phyloP scores from a whole-genome alignment of 2,113 vertebrate species.

The Microtus montanus region DNA sequence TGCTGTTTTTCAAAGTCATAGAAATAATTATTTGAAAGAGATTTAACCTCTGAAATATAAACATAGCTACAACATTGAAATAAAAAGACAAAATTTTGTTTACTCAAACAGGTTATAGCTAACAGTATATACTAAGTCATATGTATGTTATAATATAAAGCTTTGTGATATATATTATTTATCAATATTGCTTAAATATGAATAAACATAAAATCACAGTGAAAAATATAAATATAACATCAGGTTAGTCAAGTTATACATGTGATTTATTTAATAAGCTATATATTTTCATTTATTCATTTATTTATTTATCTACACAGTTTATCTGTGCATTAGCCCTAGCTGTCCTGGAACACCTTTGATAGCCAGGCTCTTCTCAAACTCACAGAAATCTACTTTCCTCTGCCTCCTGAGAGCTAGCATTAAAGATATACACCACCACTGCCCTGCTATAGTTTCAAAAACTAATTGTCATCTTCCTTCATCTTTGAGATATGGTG shows the following conservation, averaged over 20 bases:
- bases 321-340: not conserved
- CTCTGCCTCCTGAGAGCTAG: not conserved
- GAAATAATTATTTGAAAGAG: not conserved
- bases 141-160: not conserved
- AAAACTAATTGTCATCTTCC: not conserved
- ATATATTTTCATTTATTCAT: too few species aligned
- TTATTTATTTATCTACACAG: not conserved
- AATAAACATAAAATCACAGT: not conserved
- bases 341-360: not conserved
- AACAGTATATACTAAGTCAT: not conserved
- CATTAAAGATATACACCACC: not conserved
- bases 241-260: not conserved
- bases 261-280: not conserved
- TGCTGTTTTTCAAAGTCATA: not conserved
- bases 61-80: not conserved
- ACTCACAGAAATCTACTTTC: not conserved
- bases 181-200: slow-evolving; percentile 25
- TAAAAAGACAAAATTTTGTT: not conserved
- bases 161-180: not conserved
- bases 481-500: not conserved
- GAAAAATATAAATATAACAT: not conserved
- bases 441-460: not conserved
- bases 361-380: not conserved
- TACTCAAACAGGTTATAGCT: not conserved
- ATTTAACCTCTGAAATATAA: not conserved